phyloP scores from a whole-genome alignment of 2,888 invertebrate genomes.

The Philopedon plagiatum region DNA sequence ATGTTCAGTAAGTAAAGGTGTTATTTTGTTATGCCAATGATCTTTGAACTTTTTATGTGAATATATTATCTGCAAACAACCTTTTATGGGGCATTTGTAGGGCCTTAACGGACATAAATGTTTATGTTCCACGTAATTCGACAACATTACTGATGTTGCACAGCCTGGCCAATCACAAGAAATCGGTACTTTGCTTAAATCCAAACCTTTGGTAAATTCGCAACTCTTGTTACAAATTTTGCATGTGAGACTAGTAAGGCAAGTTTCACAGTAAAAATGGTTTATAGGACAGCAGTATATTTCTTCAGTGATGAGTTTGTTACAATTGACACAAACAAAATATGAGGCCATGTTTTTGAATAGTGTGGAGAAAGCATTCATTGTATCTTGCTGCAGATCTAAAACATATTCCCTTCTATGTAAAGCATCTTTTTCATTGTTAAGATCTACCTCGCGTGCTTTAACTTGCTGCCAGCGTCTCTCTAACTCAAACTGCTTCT shows the following conservation, averaged over 20 bases:
- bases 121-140: neutral
- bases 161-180: neutral
- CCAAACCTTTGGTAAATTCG: neutral
- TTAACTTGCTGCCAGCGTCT: neutral
- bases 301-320: neutral
- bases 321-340: neutral
- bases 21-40: neutral
- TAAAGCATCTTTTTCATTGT: neutral
- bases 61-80: neutral
- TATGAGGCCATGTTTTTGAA: neutral
- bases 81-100: neutral
- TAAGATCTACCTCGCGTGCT: neutral
- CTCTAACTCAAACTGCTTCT: slow-evolving; percentile 4
- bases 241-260: neutral
- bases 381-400: neutral
- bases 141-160: neutral
- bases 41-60: neutral
- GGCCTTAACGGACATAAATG: neutral
- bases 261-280: neutral
- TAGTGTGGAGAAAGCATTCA: neutral
- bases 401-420: neutral
- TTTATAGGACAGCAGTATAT: neutral
- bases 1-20: neutral
- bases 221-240: neutral
- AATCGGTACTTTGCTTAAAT: neutral